phyloP scores from a whole-genome alignment of 2,888 invertebrate species.

The Andrena marginata region DNA sequence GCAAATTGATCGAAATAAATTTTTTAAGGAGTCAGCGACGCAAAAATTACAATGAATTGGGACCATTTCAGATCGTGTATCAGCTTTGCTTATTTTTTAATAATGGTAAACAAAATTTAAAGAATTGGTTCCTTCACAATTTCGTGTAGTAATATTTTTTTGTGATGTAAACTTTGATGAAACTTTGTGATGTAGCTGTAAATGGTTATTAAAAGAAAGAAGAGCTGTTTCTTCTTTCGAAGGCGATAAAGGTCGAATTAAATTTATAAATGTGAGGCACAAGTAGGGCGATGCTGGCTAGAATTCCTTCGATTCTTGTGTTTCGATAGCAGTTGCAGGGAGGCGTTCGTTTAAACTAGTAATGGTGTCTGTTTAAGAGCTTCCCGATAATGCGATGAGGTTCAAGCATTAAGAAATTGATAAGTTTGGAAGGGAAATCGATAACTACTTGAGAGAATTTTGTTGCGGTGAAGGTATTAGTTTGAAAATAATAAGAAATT shows the following conservation, averaged over 20 bases:
- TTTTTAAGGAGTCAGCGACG: conserved; percentile 7
- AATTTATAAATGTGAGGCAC: conserved; percentile 27
- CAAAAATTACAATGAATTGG: no score
- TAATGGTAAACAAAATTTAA: no score
- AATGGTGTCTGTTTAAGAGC: conserved; percentile 20
- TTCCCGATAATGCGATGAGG: neutral
- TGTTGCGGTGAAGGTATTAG: neutral
- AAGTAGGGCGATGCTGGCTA: conserved; percentile 30
- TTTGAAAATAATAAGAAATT: conserved; percentile 7
- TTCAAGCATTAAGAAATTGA: conserved; percentile 10
- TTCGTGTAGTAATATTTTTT: no score
- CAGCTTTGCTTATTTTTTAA: neutral
- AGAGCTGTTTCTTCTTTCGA: conserved; percentile 20
- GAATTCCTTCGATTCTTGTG: conserved; percentile 40
- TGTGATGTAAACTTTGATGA: no score
- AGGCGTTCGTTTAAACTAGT: conserved; percentile 49
- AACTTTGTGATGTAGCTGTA: neutral
- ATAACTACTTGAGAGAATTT: conserved; percentile 16
- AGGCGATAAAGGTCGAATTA: conserved; percentile 19
- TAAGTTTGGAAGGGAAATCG: conserved; percentile 7
- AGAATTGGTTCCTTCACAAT: no score
- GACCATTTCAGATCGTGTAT: neutral
- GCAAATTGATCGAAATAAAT: conserved; percentile 15
- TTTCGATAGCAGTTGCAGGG: conserved; percentile 26
- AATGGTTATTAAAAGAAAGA: neutral